Conservation (phyloP, 1,140 invertebrate species). For the Cataglyphis hispanica region DNA sequence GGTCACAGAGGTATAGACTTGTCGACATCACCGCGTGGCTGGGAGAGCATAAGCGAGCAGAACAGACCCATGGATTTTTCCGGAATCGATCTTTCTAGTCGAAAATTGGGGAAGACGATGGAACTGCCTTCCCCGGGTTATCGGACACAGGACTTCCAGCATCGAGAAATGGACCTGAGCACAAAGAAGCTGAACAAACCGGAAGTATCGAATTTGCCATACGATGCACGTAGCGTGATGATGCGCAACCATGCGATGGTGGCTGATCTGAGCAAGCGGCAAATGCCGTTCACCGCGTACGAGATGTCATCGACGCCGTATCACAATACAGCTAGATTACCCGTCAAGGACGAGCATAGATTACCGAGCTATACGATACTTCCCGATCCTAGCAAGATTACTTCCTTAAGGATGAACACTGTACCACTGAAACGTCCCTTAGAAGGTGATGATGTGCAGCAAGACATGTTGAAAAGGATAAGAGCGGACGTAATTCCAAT, state of each 20-base stretch:
- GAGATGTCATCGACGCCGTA: constrained; percentile 79
- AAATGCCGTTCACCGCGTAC: constrained; percentile 79
- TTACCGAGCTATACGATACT: constrained; percentile 83
- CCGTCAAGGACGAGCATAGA: constrained; percentile 81
- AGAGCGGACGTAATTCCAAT: constrained; percentile 81
- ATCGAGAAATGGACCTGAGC: constrained; percentile 84
- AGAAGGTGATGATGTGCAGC: constrained; percentile 78
- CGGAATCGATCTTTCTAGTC: constrained; percentile 85
- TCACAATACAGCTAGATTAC: constrained; percentile 75
- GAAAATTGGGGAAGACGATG: constrained; percentile 76
- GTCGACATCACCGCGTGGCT: constrained; percentile 79
- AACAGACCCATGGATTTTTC: constrained; percentile 82
- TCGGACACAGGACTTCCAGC: constrained; percentile 81
- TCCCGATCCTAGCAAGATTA: constrained; percentile 83
- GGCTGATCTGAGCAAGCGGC: constrained; percentile 83
- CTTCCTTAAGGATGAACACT: constrained; percentile 79
- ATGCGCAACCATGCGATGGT: constrained; percentile 84
- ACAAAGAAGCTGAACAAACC: constrained; percentile 80
- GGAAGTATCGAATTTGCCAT: constrained; percentile 75
- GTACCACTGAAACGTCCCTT: constrained; percentile 79
- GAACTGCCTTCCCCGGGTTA: constrained; percentile 74
- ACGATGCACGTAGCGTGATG: constrained; percentile 81
- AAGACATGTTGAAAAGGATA: constrained; percentile 80
- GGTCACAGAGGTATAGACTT: constrained; percentile 82
- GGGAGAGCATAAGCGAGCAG: constrained; percentile 79